Evolutionary conservation across 2,797 vertebrate species (phyloP).

Genomic region (Poeciliopsis presidionis): DNA sequence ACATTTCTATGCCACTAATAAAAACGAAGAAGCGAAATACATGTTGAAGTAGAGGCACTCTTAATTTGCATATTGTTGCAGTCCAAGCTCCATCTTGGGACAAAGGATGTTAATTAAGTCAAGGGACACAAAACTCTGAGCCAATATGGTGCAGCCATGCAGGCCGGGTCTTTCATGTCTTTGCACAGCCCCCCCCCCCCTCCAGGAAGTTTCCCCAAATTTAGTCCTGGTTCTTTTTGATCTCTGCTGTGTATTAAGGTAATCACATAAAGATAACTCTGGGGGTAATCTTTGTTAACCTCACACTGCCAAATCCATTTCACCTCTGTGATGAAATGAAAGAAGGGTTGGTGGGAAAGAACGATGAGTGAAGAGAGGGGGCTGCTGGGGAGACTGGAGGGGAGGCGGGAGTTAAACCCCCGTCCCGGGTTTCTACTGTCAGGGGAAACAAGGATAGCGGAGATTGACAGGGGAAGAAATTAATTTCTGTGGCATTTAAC

Average conservation of each 20-base stretch:
- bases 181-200: conserved; percentile 1
- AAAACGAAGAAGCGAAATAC: not conserved
- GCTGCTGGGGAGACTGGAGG: not conserved
- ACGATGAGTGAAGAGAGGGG: conserved; percentile 6
- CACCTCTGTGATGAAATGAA: conserved; percentile 45
- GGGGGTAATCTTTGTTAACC: conserved; percentile 69
- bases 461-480: conserved; percentile 75
- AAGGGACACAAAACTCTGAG: conserved; percentile 27
- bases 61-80: not conserved
- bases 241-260: conserved; percentile 63
- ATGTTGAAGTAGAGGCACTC: not conserved
- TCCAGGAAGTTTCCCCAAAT: conserved; percentile 34
- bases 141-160: conserved; percentile 15
- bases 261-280: conserved; percentile 67
- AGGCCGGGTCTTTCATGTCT: conserved; percentile 43
- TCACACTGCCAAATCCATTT: conserved; percentile 64
- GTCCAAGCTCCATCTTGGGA: not conserved
- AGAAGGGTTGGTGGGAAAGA: conserved; percentile 6
- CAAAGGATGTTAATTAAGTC: conserved; percentile 28
- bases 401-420: conserved; percentile 35
- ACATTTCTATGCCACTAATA: not conserved
- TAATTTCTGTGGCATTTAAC: conserved; percentile 76
- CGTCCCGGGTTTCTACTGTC: conserved; percentile 35
- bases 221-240: conserved; percentile 55
- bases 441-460: conserved; percentile 58